Percentiles rank a stretch among this genome's conserved stretches.
These are phyloP conservation scores for Myrmecobius fasciatus DNA, from an alignment of 2,113 vertebrate genomes.

Conservation along the genomic window DNA sequence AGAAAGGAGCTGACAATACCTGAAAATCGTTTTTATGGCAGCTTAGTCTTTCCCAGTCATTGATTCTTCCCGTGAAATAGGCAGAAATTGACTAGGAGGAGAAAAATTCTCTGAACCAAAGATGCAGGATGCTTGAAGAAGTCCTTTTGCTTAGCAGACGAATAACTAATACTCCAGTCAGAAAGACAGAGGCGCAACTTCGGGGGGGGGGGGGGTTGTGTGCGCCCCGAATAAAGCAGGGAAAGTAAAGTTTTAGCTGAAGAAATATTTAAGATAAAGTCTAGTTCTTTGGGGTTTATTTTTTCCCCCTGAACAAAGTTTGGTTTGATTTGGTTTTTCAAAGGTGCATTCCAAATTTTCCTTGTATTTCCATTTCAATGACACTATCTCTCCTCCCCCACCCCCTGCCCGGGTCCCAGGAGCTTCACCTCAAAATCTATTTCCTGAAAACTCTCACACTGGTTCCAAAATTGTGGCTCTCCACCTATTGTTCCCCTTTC, in stretches of 20 bases:
- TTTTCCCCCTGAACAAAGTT: not conserved
- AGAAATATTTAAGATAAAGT: constrained; percentile 17
- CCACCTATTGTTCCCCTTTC: not conserved
- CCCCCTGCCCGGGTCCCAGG: not conserved
- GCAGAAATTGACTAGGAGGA: constrained; percentile 17
- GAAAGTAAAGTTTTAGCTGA: not conserved
- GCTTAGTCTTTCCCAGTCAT: constrained; percentile 26
- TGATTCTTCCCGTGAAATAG: constrained; percentile 39
- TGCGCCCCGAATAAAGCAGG: not conserved
- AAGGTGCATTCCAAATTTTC: not conserved
- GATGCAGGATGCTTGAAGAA: not conserved
- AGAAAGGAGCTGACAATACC: constrained; percentile 57
- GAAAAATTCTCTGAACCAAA: not conserved
- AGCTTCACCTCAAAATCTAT: not conserved
- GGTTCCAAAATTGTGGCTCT: not conserved
- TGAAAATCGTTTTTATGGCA: constrained; percentile 4
- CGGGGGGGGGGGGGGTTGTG: not conserved
- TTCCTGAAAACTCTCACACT: not conserved
- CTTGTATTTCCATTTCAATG: not conserved
- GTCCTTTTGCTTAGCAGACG: not conserved
- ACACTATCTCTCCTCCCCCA: not conserved
- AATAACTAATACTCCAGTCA: rapidly evolving
- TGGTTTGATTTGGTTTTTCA: not conserved
- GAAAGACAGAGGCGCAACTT: not conserved
- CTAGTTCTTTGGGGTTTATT: not conserved